These are phyloP conservation scores for Zygogramma bicolorata DNA, from an alignment of 2,888 invertebrate species.

Conservation along the genomic window DNA sequence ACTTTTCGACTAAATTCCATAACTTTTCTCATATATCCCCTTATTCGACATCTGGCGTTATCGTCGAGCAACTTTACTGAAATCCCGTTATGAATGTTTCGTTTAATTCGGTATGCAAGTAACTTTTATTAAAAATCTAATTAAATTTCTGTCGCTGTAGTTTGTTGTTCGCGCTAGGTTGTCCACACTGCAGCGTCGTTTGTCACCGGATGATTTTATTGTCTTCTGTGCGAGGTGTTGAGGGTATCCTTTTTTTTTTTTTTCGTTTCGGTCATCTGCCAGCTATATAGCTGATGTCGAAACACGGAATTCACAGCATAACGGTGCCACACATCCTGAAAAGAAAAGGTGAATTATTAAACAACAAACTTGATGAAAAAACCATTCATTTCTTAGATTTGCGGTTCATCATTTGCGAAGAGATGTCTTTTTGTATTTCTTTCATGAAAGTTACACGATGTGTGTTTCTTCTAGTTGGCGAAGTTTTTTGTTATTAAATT, in stretches of 20 bases:
- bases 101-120: not conserved
- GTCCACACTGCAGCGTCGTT: not conserved
- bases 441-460: no score
- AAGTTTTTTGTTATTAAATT: no score
- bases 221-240: not conserved
- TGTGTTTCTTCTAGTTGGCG: no score
- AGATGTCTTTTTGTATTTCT: no score
- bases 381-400: no score
- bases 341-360: no score
- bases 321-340: no score
- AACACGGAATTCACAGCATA: no score
- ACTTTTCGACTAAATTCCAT: constrained; percentile 35
- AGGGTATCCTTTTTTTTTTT: not conserved
- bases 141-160: constrained; percentile 12
- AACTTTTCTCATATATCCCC: constrained; percentile 26
- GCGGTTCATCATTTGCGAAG: no score
- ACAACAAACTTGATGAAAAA: no score
- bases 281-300: no score
- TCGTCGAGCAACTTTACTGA: constrained; percentile 1
- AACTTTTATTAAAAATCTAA: constrained; percentile 23
- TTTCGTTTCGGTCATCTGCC: not conserved
- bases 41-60: constrained; percentile 26
- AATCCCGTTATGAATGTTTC: constrained; percentile 9
- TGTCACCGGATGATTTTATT: constrained; percentile 5
- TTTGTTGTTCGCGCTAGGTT: not conserved